Evolutionary conservation across 2,113 vertebrate genomes (phyloP), one percentile per base, ranked within the genome.

Genomic region (Phrynosoma platyrhinos): DNA sequence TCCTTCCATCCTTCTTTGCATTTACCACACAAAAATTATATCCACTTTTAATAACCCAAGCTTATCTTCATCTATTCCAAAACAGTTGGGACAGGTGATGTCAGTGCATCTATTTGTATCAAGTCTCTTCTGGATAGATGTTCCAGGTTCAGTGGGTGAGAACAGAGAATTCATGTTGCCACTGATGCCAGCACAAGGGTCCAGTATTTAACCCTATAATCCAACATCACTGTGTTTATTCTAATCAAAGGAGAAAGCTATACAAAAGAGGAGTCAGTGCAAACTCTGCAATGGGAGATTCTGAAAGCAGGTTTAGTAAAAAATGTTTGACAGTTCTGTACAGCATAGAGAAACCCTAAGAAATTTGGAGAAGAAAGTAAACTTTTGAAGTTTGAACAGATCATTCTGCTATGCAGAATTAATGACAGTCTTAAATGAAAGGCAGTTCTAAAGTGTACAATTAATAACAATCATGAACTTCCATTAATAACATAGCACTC

Each of bases 371-470:
- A 93, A 5, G 83, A 87, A 89, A 23, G 36, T 90, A 12, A 89
- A 27, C 79, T 18, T 81, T 87, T n/a, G 2, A 89, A 86, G 47
- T 84, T 83, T 40, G 6, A 92, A 66, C 62, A 89, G 72, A 85
- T 87, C 1, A 94, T 92, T 94, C 92, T 89, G 18, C 85, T 79
- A 5, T 21, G 14, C 69, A 66, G 93, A 95, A 95, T 42, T 78
- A 69, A 91, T 83, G 62, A 30, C 83, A 90, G 3, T 12, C 79
- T 89, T 92, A 94, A 93, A 94, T 88, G 71, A 89, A 91, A 93
- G 84, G 52, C 14, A 81, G 53, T 83, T 16, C 90, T 1, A 92
- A 91, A 93, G 91, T 78, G 25, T 80, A 23, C 53, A 91, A 94
- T 94, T 94, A 93, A 87, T 86, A 93, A 75, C 6, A 90, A 84